Evolutionary conservation across 1,140 invertebrate genomes (phyloP).

Genomic region (Oscheius sp.): DNA sequence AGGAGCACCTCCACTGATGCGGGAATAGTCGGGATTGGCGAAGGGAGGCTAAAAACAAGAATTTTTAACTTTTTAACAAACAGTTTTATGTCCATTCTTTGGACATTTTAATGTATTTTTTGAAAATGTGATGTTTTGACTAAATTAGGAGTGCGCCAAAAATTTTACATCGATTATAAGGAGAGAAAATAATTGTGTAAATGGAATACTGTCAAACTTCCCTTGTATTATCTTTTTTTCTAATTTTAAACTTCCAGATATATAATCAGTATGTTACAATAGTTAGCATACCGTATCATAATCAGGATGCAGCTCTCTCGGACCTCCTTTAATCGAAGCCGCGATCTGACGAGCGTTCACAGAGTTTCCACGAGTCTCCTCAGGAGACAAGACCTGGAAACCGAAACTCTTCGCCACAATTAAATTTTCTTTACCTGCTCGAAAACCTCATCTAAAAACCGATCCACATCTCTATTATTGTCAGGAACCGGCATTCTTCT

Average conservation of each 20-base stretch:
- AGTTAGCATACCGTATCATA: constrained; percentile 3
- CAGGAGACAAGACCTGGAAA: constrained; percentile 4
- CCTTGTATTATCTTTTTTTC: no score
- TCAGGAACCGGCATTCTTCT: constrained; percentile 35
- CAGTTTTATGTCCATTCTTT: no score
- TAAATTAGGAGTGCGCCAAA: no score
- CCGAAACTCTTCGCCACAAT: neutral
- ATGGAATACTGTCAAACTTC: no score
- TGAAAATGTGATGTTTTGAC: no score
- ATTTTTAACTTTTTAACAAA: no score
- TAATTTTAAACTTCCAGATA: no score
- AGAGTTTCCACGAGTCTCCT: neutral
- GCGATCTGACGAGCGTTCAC: constrained; percentile 1
- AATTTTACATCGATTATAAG: no score
- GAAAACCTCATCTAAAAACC: constrained; percentile 37
- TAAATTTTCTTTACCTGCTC: constrained; percentile 7
- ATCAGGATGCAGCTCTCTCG: neutral
- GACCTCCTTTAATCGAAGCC: constrained; percentile 14
- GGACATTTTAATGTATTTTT: no score
- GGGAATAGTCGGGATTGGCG: neutral
- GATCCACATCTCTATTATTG: constrained; percentile 31
- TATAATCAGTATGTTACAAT: neutral
- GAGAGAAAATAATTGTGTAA: no score
- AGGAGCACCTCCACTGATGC: neutral
- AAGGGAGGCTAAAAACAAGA: neutral